Evolutionary conservation across 2,888 invertebrate species (phyloP).

Genomic region (Beris chalybata): DNA sequence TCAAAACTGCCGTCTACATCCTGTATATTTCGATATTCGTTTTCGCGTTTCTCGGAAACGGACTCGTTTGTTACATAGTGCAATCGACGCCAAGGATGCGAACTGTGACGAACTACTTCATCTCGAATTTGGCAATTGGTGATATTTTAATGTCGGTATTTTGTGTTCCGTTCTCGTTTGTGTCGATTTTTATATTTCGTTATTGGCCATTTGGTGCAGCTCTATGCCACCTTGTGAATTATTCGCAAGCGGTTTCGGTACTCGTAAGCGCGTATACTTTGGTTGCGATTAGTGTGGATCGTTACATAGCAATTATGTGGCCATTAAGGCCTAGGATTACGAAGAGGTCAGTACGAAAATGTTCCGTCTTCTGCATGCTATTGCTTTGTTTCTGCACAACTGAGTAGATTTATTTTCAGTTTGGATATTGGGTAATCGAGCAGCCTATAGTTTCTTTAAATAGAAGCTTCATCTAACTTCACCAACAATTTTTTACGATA

Average conservation of each 20-base stretch:
- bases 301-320: conserved; percentile 88
- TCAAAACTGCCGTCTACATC: conserved; percentile 67
- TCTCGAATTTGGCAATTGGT: conserved; percentile 85
- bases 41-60: conserved; percentile 72
- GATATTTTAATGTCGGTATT: conserved; percentile 88
- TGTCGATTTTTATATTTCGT: conserved; percentile 75
- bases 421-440: neutral
- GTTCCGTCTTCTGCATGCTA: neutral
- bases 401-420: neutral
- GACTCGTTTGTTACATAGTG: conserved; percentile 84
- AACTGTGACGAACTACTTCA: conserved; percentile 90
- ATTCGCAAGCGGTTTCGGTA: conserved; percentile 78
- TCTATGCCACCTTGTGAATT: conserved; percentile 82
- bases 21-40: conserved; percentile 74
- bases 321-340: conserved; percentile 81
- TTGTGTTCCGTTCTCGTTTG: conserved; percentile 88
- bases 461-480: too few relatives aligned
- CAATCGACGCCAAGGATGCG: conserved; percentile 82
- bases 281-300: conserved; percentile 87
- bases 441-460: too few relatives aligned
- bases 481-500: too few relatives aligned
- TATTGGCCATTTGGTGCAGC: conserved; percentile 87
- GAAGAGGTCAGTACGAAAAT: conserved; percentile 58
- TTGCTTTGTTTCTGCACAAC: neutral
- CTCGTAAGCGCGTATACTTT: conserved; percentile 87